These are phyloP conservation scores for Apocrypta bakeri DNA, from an alignment of 1,140 invertebrate species.

Conservation along the genomic window DNA sequence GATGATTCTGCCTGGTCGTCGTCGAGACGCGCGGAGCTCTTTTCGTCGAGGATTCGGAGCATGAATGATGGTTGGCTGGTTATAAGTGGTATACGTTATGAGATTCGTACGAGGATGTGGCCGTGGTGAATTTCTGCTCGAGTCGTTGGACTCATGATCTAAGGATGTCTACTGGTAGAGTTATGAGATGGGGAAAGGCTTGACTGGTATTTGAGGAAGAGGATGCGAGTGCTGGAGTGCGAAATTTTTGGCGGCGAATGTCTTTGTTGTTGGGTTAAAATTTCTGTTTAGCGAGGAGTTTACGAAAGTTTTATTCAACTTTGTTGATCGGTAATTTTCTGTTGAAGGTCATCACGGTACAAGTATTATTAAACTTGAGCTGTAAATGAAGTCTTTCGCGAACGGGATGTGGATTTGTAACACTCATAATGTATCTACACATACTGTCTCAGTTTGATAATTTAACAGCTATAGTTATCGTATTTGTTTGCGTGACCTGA, in stretches of 20 bases:
- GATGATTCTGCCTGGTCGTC: too few species aligned
- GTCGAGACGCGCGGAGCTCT: neutral
- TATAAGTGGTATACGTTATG: neutral
- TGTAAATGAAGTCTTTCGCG: too few species aligned
- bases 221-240: neutral
- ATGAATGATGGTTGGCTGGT: neutral
- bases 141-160: constrained; percentile 30
- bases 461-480: neutral
- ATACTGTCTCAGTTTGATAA: too few species aligned
- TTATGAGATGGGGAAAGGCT: neutral
- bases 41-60: neutral
- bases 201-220: neutral
- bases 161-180: neutral
- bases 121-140: neutral
- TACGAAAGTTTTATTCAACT: constrained; percentile 43
- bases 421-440: too few species aligned
- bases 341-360: constrained; percentile 9
- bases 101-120: neutral
- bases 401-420: too few species aligned
- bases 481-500: neutral
- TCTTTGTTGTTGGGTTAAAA: neutral
- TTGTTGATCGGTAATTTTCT: too few species aligned
- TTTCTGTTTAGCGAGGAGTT: too few species aligned
- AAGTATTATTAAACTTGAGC: too few species aligned
- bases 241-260: neutral